Base-by-base conservation (phyloP, 1,140 invertebrate genomes). In the Phthorimaea operculella region DNA sequence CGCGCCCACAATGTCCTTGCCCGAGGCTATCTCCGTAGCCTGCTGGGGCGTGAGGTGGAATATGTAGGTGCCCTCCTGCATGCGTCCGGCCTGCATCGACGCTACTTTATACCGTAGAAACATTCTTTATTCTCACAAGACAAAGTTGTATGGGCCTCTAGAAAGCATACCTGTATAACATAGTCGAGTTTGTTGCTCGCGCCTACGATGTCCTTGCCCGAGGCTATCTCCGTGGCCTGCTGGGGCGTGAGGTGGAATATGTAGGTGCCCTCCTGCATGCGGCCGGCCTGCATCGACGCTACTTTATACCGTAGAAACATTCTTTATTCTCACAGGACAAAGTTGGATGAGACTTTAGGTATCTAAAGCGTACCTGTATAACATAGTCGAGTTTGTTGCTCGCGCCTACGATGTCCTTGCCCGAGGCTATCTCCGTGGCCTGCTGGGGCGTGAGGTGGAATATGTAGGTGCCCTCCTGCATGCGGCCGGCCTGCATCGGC, bases 391-490 rank as follows among this genome's bases (percentile, higher is more conserved):
- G 67, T 62, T 87, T 87, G 57, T 86, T 85, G 61, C 79, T 81
- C 42, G 79, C 70, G 21, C 83, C 83, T 18, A 87, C 87, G 59
- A 92, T 89, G 75, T 95, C 93, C 58, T 94, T 88, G 53, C 93
- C 93, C 56, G 89, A 90, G 0, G 94, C 92, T 51, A 97, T 93
- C 72, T 96, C 92, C 14, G 91, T 93, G 33, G 96, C 95, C 83
- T 98, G 96, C 74, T 95, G 92, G 14, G 96, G 95, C 9, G 96
- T 97, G 16, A 98, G 86, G 81, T 96, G 95, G 86, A 98, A 98
- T 53, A 92, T 90, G 76, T 95, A 97, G 51, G 89, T 90, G 39
- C 90, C 90, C 72, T 98, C 96, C 74, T 98, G 95, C 68, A 93
- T 89, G 57, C 95, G 87, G 60, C 91, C 88, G 1, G 88, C 87